phyloP scores from a whole-genome alignment of 2,888 invertebrate genomes.

The Sisyra terminalis region DNA sequence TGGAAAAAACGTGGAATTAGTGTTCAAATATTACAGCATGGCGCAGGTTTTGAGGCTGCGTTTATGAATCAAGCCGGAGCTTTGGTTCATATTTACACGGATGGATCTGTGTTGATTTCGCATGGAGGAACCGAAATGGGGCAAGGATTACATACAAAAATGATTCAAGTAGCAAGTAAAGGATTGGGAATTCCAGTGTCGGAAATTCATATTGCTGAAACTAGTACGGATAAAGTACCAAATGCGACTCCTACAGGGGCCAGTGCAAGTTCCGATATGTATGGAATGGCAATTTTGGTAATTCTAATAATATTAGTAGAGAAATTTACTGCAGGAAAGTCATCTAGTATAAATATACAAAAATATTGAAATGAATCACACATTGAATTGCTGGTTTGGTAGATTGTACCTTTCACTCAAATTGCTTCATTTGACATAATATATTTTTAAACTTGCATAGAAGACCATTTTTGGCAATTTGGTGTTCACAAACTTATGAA shows the following conservation, averaged over 20 bases:
- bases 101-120: constrained; percentile 75
- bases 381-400: not conserved
- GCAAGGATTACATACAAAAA: constrained; percentile 90
- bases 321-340: not conserved
- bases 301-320: constrained; percentile 8
- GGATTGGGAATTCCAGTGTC: constrained; percentile 50
- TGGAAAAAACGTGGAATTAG: constrained; percentile 79
- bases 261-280: constrained; percentile 74
- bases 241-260: constrained; percentile 84
- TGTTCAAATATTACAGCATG: constrained; percentile 69
- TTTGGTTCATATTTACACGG: constrained; percentile 65
- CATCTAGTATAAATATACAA: not conserved
- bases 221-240: constrained; percentile 79
- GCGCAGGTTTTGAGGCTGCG: constrained; percentile 61
- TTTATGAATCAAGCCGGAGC: constrained; percentile 79
- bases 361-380: not conserved
- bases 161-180: constrained; percentile 78
- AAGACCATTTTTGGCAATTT: no score
- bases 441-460: no score
- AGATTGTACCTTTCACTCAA: not conserved
- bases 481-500: no score
- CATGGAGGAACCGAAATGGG: constrained; percentile 96
- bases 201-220: constrained; percentile 67
- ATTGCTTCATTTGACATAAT: not conserved
- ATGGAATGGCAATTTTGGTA: constrained; percentile 76